Base-by-base conservation (phyloP, 2,113 vertebrate species). In the Rhipidura dahli region DNA sequence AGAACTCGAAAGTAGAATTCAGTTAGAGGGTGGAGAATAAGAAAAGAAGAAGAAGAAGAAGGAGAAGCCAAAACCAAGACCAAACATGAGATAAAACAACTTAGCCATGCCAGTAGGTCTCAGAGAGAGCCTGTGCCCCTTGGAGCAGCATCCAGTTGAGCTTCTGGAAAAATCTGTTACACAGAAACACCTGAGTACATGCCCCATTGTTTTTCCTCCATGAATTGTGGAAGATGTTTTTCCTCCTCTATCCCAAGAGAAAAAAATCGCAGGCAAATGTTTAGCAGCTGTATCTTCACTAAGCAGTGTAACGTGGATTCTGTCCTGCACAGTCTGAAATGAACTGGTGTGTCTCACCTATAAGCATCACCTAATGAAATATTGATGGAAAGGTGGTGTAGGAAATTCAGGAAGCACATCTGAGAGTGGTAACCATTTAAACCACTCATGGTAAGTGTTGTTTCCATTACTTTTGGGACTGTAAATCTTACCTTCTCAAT, bases 101-200 rank as follows among this genome's bases (percentile, higher is more conserved):
- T 35, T 33, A 81, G 9, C 37, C 0, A 0, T 15, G 19, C 17
- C 4, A 11, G 24, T 1, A 40, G 15, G 59, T 69, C 11, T 76
- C 33, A 33, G 56, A 71, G 15, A 39, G 13, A 53, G 4, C 5
- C 15, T 24, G 4, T 16, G 15, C 3, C 44, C 30, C 18, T 85
- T 40, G 0, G 1, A 69, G 39, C 71, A 86, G 19, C 39, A 39
- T 6, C 26, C 68, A 56, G 0, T 0, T 22, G n/a, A 91, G 13
- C 28, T 35, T 30, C 20, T 6, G 12, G 21, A 24, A 9, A 75
- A 89, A 73, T 9, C 31, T 61, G 15, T 37, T 69, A 27, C 21
- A 39, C 5, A 50, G 51, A 57, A 78, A 54, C 31, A 24, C 18
- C 15, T 39, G 17, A 60, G 8, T 47, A 60, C 15, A 3, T 4